Base-by-base conservation (phyloP, 2,888 invertebrate species). In the Macrosiphum euphorbiae region DNA sequence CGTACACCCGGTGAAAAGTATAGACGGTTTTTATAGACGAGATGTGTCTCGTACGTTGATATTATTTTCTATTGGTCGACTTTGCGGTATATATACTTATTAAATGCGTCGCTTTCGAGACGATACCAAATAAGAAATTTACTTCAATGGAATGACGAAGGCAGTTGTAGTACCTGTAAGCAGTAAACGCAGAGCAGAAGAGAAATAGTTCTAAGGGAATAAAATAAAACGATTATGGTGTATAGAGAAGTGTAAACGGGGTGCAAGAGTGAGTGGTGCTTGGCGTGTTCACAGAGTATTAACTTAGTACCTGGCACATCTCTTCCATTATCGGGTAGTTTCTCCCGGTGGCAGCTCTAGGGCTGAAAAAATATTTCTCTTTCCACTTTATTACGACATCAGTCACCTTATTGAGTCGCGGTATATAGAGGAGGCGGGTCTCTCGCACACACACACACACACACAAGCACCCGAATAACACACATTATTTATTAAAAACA, bases 261-360 rank as follows among this genome's bases (percentile, higher is more conserved):
- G 50, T 26, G 88, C n/a, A 86, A 41, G 61, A 92, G 88, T 67
- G 84, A 50, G 90, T 52, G 91, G 85, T 91, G 91, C 91, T 91
- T 91, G 92, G 92, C 92, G 92, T 92, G 92, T 92, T 92, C 78
- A 52, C 55, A 11, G 88, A 52, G 92, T 92, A 92, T 92, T 92
- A 92, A 92, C 78, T 88, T 84, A 84, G 88, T 88, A 89, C 92
- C 92, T 92, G 92, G 92, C 92, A 92, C 92, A 92, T 92, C 88
- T 88, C 88, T 78, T 92, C 92, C 92, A 92, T 92, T 92, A 92
- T 92, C 88, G 88, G 85, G 85, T 86, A 47, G 91, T 84, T 84
- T 84, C 84, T 91, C 84, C 28, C 84, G 50, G 50, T 26, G 44
- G 78, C 41, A 50, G 78, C 47, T 67, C 44, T 47, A 28, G 5